Conservation (phyloP, 2,113 vertebrate genomes). For the Amphiprion percula region DNA sequence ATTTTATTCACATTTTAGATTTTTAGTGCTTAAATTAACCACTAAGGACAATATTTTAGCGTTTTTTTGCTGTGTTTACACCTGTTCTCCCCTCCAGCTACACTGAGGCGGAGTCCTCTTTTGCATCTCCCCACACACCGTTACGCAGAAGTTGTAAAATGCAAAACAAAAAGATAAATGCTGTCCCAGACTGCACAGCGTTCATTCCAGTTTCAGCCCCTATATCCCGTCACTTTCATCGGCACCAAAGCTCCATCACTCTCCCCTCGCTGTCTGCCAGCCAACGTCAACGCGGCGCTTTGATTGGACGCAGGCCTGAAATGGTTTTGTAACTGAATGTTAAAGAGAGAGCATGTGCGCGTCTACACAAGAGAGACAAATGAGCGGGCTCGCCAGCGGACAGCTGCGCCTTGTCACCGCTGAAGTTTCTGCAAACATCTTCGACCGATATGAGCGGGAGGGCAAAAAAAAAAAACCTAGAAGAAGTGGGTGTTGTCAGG, state of each 20-base stretch:
- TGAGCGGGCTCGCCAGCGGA: conserved; percentile 50
- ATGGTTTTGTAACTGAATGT: conserved; percentile 49
- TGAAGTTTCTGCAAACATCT: conserved; percentile 66
- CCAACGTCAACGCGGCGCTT: conserved; percentile 1
- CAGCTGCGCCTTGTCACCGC: conserved; percentile 70
- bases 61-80: conserved; percentile 19
- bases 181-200: not conserved
- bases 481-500: conserved; percentile 55
- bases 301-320: conserved; percentile 56
- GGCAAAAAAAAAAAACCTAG: conserved; percentile 45
- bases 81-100: conserved; percentile 6
- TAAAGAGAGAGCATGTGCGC: conserved; percentile 34
- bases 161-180: conserved; percentile 46
- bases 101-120: conserved; percentile 23
- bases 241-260: conserved; percentile 31
- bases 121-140: conserved; percentile 40
- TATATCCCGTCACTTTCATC: conserved; percentile 31
- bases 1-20: not conserved
- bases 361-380: conserved; percentile 61
- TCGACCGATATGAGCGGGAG: conserved; percentile 34
- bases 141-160: conserved; percentile 30
- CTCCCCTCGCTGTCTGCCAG: not conserved
- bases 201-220: conserved; percentile 17
- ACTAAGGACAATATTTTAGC: not conserved
- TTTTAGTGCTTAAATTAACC: not conserved